A percentile compares a stretch with the other conserved stretches of the same genome.
Evolutionary conservation across 2,888 invertebrate genomes (phyloP).

Genomic region (Trilocha varians): DNA sequence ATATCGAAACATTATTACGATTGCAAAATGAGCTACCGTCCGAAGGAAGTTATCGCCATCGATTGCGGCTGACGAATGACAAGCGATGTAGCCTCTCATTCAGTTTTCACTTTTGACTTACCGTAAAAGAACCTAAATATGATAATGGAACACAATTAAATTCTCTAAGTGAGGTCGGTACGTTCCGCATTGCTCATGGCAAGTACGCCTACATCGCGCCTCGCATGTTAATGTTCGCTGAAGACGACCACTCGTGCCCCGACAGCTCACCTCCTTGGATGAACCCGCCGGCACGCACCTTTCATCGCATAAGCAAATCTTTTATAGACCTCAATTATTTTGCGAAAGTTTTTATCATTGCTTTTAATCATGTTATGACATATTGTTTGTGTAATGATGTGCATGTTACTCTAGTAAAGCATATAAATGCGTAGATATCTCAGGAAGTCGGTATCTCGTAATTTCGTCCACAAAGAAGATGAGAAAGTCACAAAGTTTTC

Average conservation of each 20-base stretch:
- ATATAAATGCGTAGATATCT: too few relatives aligned
- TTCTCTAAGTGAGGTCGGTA: constrained; percentile 61
- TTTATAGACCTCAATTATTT: constrained; percentile 48
- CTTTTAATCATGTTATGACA: constrained; percentile 26
- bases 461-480: too few relatives aligned
- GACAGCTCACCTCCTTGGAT: constrained; percentile 46
- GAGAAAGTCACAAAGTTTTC: too few relatives aligned
- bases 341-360: constrained; percentile 54
- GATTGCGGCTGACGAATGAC: constrained; percentile 66
- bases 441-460: too few relatives aligned
- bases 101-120: constrained; percentile 72
- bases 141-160: constrained; percentile 73
- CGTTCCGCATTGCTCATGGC: constrained; percentile 69
- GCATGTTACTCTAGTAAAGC: too few relatives aligned
- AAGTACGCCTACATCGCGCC: constrained; percentile 47
- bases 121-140: constrained; percentile 72
- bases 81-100: constrained; percentile 47
- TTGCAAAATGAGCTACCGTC: constrained; percentile 35
- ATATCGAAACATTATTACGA: constrained; percentile 37
- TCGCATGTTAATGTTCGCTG: constrained; percentile 54
- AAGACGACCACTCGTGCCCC: constrained; percentile 20
- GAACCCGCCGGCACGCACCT: constrained; percentile 48
- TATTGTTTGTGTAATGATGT: not conserved
- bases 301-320: constrained; percentile 51
- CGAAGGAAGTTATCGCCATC: constrained; percentile 62